Evolutionary conservation across 2,888 invertebrate genomes (phyloP).

Genomic region (Silvanus unidentatus): DNA sequence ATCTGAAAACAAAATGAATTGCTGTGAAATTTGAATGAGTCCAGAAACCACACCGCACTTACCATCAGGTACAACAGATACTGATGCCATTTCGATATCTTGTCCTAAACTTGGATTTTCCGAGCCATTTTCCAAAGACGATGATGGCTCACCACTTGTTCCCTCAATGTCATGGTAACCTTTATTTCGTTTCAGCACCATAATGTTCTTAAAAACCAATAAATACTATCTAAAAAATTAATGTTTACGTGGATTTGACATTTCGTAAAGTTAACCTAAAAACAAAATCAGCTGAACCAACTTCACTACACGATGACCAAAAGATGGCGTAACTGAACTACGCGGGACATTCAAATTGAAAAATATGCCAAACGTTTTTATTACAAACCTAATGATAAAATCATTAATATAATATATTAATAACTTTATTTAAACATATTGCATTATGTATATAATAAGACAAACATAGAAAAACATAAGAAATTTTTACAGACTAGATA

Average conservation of each 20-base stretch:
- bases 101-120: conserved; percentile 42
- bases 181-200: conserved; percentile 52
- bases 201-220: conserved; percentile 16
- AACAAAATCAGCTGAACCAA: too few relatives aligned
- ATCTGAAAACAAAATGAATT: conserved; percentile 52
- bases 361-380: too few relatives aligned
- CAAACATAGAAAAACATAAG: too few relatives aligned
- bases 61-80: conserved; percentile 77
- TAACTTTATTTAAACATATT: too few relatives aligned
- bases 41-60: too few relatives aligned
- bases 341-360: too few relatives aligned
- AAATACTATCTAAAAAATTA: background rate
- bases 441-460: too few relatives aligned
- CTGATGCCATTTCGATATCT: conserved; percentile 73
- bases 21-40: background rate
- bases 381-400: too few relatives aligned
- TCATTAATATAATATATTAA: too few relatives aligned
- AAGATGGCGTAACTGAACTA: too few relatives aligned
- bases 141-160: conserved; percentile 33
- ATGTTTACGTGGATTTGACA: conserved; percentile 5
- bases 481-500: too few relatives aligned
- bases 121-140: conserved; percentile 9
- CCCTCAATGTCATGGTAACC: conserved; percentile 61
- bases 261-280: background rate
- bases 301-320: too few relatives aligned